Evolutionary conservation across 2,113 vertebrate genomes (phyloP), one percentile per base, ranked within the genome.

Genomic region (Cephalopterus ornatus): DNA sequence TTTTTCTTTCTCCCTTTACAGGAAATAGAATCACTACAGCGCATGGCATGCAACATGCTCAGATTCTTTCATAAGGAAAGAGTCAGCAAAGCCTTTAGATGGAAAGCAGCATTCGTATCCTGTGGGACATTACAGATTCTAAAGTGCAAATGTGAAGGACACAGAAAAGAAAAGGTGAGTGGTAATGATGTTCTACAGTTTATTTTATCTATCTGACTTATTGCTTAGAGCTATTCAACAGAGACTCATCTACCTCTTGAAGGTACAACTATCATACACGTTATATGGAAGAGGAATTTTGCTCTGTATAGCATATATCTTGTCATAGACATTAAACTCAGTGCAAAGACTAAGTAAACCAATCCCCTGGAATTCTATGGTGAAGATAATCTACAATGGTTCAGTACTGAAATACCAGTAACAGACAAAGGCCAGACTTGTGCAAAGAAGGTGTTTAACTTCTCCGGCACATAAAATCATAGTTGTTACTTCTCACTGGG

Each of bases 21-120:
- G 97, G 94, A 96, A 76, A 93, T 90, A 88, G 78, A 63, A 78
- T 92, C 88, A 47, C 78, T 97, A 80, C 85, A 79, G 77, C 85
- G 49, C 13, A 93, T 97, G 94, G 93, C 97, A 1, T 95, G 80
- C 85, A 93, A 93, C 50, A 95, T 97, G 91, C 91, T 94, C 65
- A 95, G 59, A 21, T 93, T 97, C 63, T 79, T 89, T 84, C 19
- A 59, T 4, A 95, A 53, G 66, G 41, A 74, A 49, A 95, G 26
- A 75, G 72, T 96, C 77, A 89, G 17, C 76, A 87, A 52, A 89
- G 77, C 70, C 42, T 89, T 96, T 9, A 92, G 91, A 68, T 6
- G 63, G 86, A 96, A 95, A 95, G 93, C 95, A 77, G 89, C 96
- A 30, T 56, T 93, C 1, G 93, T 96, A 75, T 94, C 96, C 6